phyloP scores from a whole-genome alignment of 2,113 vertebrate genomes.

The Ifrita kowaldi region DNA sequence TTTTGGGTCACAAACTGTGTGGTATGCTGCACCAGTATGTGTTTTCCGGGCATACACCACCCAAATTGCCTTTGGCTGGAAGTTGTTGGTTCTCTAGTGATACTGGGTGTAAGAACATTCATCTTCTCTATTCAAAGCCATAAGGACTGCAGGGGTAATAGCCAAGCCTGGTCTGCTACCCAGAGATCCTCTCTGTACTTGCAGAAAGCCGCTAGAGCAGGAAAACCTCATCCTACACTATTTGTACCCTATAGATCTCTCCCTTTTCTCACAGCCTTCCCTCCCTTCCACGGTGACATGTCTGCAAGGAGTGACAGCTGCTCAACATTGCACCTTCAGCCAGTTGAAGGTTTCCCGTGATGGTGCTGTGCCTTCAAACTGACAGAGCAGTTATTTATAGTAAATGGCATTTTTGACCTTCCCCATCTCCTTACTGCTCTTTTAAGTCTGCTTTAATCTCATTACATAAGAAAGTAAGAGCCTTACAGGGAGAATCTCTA shows the following conservation, averaged over 20 bases:
- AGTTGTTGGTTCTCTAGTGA: not conserved
- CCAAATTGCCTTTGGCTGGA: not conserved
- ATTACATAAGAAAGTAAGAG: conserved; percentile 44
- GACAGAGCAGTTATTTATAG: not conserved
- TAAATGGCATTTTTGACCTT: conserved; percentile 27
- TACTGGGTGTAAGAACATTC: not conserved
- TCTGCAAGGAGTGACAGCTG: not conserved
- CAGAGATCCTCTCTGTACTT: not conserved
- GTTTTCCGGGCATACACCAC: not conserved
- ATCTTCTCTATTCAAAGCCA: not conserved
- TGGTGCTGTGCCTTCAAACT: not conserved
- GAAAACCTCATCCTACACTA: not conserved
- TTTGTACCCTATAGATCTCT: not conserved
- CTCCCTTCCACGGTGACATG: not conserved
- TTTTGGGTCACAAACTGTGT: too few species aligned
- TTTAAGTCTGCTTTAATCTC: conserved; percentile 51
- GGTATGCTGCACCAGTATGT: not conserved
- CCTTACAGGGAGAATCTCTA: conserved; percentile 15
- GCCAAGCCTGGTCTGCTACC: not conserved
- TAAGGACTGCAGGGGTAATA: not conserved
- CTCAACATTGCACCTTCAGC: not conserved
- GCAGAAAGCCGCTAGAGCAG: not conserved
- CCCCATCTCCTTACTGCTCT: conserved; percentile 18
- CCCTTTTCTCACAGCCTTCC: not conserved
- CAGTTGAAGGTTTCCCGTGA: not conserved